phyloP scores from a whole-genome alignment of 92 coral and sea anemone species.

The Parazoanthus swiftii region DNA sequence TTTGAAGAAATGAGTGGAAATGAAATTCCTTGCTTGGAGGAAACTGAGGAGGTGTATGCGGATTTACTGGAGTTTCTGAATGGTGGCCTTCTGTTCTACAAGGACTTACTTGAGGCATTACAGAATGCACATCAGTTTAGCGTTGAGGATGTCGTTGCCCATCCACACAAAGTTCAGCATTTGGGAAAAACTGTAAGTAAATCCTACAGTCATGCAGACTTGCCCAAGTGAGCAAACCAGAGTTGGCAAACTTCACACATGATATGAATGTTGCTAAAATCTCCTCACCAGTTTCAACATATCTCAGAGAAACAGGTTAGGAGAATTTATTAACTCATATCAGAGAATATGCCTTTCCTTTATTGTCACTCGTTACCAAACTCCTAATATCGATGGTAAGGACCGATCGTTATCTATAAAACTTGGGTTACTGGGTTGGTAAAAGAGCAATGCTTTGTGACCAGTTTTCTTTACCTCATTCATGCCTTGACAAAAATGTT shows the following conservation, averaged over 20 bases:
- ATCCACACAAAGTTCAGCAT: slow-evolving; percentile 71
- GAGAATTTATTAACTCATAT: too few species aligned
- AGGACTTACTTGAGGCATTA: slow-evolving; percentile 60
- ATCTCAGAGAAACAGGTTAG: too few species aligned
- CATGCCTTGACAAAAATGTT: too few species aligned
- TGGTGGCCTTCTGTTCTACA: slow-evolving; percentile 59
- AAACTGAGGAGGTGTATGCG: slow-evolving; percentile 61
- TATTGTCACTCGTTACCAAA: neutral
- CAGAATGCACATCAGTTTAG: slow-evolving; percentile 65
- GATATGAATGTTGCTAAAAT: too few species aligned
- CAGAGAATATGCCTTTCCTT: too few species aligned
- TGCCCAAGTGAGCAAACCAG: too few species aligned
- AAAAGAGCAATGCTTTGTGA: too few species aligned
- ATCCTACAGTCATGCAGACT: neutral
- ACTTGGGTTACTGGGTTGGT: too few species aligned
- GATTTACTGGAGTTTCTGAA: slow-evolving; percentile 62
- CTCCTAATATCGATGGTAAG: neutral
- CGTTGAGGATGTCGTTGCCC: slow-evolving; percentile 60
- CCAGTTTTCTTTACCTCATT: too few species aligned
- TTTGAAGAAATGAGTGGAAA: slow-evolving; percentile 36
- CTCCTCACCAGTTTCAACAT: too few species aligned
- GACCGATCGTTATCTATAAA: too few species aligned
- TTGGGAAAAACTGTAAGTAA: slow-evolving; percentile 76
- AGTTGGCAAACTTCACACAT: too few species aligned
- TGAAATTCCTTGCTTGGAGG: slow-evolving; percentile 29